Conservation (phyloP, 1,140 invertebrate species). For the Propsilocerus akamusi region DNA sequence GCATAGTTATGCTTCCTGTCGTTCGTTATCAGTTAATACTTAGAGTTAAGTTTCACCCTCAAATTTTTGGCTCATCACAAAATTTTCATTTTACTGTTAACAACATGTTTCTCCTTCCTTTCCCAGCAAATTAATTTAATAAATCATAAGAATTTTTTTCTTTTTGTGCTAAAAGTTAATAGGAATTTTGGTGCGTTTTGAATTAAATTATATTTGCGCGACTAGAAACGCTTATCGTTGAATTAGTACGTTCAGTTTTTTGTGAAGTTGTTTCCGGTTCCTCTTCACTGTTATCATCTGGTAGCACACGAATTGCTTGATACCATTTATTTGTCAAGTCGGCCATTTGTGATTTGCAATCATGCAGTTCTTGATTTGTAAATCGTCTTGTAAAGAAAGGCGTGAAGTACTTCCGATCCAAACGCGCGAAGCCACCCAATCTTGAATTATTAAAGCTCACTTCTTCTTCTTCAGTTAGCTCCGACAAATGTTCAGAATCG, state of each 20-base stretch:
- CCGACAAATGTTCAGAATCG: slow-evolving; percentile 89
- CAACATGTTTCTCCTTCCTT: no score
- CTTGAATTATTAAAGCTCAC: slow-evolving; percentile 37
- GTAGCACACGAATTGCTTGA: slow-evolving; percentile 74
- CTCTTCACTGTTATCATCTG: slow-evolving; percentile 38
- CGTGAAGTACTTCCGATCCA: slow-evolving; percentile 85
- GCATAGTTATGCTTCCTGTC: no score
- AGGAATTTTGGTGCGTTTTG: neutral
- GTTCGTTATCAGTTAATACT: no score
- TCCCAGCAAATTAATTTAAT: no score
- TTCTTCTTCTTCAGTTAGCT: slow-evolving; percentile 86
- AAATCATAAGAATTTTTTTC: no score
- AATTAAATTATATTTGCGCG: neutral
- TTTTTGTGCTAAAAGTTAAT: neutral
- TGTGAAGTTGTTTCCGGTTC: slow-evolving; percentile 6
- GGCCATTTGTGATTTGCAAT: slow-evolving; percentile 91
- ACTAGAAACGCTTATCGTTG: neutral
- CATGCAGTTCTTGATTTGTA: slow-evolving; percentile 84
- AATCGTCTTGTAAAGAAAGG: slow-evolving; percentile 90
- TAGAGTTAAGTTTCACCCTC: neutral
- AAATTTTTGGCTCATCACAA: neutral
- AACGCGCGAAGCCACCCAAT: slow-evolving; percentile 66
- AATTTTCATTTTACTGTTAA: no score
- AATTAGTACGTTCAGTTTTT: slow-evolving; percentile 1
- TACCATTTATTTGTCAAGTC: slow-evolving; percentile 94